phyloP scores from a whole-genome alignment of 2,113 vertebrate genomes.

The Romanogobio albipinnatus region DNA sequence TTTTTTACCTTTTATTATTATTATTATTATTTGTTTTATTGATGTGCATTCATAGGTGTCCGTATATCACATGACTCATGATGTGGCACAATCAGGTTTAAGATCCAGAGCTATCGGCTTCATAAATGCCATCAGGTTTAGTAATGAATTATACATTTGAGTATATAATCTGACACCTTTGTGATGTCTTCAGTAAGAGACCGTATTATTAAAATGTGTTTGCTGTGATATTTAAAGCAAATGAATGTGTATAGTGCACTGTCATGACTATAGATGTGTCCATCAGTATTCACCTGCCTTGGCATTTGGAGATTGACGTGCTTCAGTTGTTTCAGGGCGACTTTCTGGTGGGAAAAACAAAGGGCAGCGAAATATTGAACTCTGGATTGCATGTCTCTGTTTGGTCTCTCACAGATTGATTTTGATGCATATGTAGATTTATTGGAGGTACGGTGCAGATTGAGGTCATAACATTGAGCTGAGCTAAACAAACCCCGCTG shows the following conservation, averaged over 20 bases:
- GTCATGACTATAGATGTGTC: not conserved
- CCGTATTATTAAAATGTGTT: not conserved
- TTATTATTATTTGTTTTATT: not conserved
- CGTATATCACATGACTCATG: not conserved
- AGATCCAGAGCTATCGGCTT: not conserved
- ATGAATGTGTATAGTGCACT: not conserved
- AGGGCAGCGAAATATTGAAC: not conserved
- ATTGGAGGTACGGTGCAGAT: conserved; percentile 17
- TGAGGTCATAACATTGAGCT: conserved; percentile 30
- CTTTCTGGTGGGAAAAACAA: not conserved
- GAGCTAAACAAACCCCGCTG: not conserved
- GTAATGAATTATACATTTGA: not conserved
- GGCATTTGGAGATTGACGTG: not conserved
- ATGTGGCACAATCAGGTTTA: not conserved
- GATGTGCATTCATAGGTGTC: not conserved
- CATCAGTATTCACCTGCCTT: not conserved
- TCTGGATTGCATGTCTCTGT: conserved; percentile 5
- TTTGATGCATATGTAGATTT: conserved; percentile 37
- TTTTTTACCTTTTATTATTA: not conserved
- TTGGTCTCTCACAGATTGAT: conserved; percentile 18
- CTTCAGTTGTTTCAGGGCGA: not conserved
- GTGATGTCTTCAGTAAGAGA: not conserved
- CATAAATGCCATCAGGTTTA: not conserved
- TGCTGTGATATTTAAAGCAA: not conserved
- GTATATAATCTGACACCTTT: not conserved